A percentile compares a stretch with the other conserved stretches of the same genome.
phyloP scores from a whole-genome alignment of 2,113 vertebrate species.

The Pleuronectes platessa region DNA sequence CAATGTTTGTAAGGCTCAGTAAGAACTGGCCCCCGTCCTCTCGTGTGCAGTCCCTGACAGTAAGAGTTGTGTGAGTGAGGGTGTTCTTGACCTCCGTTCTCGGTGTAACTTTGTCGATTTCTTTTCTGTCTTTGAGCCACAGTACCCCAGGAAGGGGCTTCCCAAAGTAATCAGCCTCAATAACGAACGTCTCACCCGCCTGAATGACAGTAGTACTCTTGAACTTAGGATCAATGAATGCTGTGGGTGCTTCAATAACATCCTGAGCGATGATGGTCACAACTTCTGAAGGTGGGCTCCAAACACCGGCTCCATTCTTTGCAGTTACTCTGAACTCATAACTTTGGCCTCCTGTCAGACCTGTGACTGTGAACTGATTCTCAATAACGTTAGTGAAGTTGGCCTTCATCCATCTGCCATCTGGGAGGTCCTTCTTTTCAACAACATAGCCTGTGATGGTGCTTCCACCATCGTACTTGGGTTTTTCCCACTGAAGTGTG shows the following conservation, averaged over 20 bases:
- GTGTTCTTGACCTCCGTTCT: slow-evolving; percentile 95
- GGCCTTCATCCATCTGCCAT: slow-evolving; percentile 97
- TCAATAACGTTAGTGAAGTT: slow-evolving; percentile 95
- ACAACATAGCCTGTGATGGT: slow-evolving; percentile 94
- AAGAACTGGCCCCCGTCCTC: slow-evolving; percentile 92
- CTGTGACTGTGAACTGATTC: slow-evolving; percentile 91
- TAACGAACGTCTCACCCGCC: slow-evolving; percentile 91
- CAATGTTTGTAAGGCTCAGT: slow-evolving; percentile 91
- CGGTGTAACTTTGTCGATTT: slow-evolving; percentile 89
- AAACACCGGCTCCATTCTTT: slow-evolving; percentile 94
- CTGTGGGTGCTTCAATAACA: slow-evolving; percentile 94
- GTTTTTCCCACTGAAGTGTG: slow-evolving; percentile 94
- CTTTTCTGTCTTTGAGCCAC: slow-evolving; percentile 94
- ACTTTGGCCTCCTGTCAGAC: slow-evolving; percentile 89
- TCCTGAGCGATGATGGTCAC: slow-evolving; percentile 93
- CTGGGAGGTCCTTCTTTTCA: slow-evolving; percentile 95
- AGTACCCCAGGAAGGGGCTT: slow-evolving; percentile 91
- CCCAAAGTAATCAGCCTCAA: slow-evolving; percentile 95
- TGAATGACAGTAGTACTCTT: slow-evolving; percentile 89
- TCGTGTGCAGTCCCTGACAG: slow-evolving; percentile 91
- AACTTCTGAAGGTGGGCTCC: slow-evolving; percentile 92
- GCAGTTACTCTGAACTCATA: slow-evolving; percentile 98
- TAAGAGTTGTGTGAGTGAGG: slow-evolving; percentile 88
- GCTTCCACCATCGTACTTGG: slow-evolving; percentile 95
- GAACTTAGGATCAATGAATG: slow-evolving; percentile 91